These are phyloP conservation scores for Scolopax rusticola DNA, from an alignment of 2,797 vertebrate genomes.

Conservation along the genomic window DNA sequence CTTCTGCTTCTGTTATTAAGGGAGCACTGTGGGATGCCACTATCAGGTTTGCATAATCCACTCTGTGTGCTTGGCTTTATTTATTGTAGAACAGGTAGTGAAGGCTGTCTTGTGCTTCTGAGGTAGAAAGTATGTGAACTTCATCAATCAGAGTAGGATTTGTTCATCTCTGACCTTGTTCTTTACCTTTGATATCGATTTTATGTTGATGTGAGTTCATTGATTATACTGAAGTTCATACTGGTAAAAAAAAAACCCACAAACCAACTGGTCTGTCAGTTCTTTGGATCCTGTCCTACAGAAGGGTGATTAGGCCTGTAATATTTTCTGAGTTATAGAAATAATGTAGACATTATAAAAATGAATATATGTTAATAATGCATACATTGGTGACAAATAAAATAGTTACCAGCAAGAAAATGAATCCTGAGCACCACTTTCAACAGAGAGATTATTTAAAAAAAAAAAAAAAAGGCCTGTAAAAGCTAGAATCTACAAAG, in stretches of 20 bases:
- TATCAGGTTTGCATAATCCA: neutral
- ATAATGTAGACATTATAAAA: neutral
- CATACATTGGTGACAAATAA: neutral
- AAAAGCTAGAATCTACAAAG: neutral
- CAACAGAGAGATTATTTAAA: neutral
- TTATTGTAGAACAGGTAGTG: neutral
- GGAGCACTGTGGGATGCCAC: neutral
- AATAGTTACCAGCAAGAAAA: neutral
- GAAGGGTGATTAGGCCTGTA: neutral
- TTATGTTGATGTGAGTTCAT: neutral
- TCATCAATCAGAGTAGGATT: neutral
- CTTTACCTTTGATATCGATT: neutral
- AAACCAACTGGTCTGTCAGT: neutral
- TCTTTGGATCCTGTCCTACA: neutral
- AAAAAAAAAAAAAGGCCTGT: neutral
- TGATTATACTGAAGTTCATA: neutral
- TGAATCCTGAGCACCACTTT: neutral
- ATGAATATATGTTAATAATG: neutral
- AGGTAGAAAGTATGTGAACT: neutral
- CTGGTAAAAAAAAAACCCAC: rapidly evolving
- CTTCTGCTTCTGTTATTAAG: neutral
- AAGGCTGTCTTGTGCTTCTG: neutral
- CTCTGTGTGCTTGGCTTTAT: neutral
- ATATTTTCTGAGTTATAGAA: neutral
- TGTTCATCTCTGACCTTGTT: neutral